phyloP scores from a whole-genome alignment of 2,797 vertebrate species.

The Poeciliopsis infans region DNA sequence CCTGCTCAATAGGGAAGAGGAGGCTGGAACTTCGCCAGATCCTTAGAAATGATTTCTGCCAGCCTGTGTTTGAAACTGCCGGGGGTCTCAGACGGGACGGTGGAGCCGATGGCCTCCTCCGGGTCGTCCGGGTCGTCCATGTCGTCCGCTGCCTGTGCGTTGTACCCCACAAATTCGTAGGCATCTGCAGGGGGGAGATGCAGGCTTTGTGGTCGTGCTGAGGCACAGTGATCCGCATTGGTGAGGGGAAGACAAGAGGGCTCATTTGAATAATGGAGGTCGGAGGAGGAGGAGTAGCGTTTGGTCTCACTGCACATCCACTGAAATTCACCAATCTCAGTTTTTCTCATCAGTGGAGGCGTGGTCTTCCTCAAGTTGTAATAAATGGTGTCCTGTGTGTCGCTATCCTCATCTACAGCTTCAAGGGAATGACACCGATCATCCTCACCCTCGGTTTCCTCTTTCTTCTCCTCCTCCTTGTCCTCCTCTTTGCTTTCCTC shows the following conservation, averaged over 20 bases:
- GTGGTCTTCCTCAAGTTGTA: constrained; percentile 41
- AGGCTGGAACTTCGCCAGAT: constrained; percentile 70
- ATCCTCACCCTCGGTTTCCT: constrained; percentile 10
- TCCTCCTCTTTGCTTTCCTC: constrained; percentile 7
- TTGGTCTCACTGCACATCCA: constrained; percentile 46
- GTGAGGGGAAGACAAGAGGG: neutral
- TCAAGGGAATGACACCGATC: constrained; percentile 43
- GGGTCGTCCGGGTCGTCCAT: constrained; percentile 43
- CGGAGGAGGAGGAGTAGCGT: neutral
- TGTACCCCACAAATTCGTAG: constrained; percentile 20
- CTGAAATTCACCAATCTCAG: constrained; percentile 7
- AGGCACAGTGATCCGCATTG: neutral
- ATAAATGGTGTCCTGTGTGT: constrained; percentile 42
- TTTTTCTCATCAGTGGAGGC: constrained; percentile 6
- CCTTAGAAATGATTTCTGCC: constrained; percentile 78
- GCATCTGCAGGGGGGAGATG: constrained; percentile 25
- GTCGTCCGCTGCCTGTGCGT: constrained; percentile 32
- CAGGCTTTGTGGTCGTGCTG: constrained; percentile 30
- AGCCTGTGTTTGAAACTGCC: constrained; percentile 79
- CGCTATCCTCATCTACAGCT: constrained; percentile 25
- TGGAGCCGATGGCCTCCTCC: constrained; percentile 40
- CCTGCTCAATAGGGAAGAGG: constrained; percentile 29
- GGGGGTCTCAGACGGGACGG: constrained; percentile 50
- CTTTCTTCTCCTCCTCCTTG: constrained; percentile 30
- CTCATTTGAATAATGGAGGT: neutral